A percentile compares a stretch with the other conserved stretches of the same genome.
Conservation (phyloP, 1,140 invertebrate species). For the Drosophila littoralis region DNA sequence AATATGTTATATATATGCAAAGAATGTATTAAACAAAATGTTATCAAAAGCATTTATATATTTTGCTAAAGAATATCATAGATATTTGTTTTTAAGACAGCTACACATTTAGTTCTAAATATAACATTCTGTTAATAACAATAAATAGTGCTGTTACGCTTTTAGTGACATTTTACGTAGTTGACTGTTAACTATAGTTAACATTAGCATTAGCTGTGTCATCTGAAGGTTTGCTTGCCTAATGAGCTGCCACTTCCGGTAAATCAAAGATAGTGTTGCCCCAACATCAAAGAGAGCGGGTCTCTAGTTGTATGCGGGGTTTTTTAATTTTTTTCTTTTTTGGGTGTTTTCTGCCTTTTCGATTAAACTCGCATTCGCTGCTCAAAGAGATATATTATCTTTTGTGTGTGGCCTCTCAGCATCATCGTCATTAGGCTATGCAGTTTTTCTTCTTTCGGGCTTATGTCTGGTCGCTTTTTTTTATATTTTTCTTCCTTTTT, state of each 20-base stretch:
- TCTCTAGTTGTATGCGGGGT: too few species aligned
- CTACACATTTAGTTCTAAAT: too few species aligned
- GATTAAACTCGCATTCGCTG: slow-evolving; percentile 7
- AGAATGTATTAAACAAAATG: too few species aligned
- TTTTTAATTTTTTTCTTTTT: background rate
- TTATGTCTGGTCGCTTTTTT: slow-evolving; percentile 22
- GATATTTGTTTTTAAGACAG: too few species aligned
- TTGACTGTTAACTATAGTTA: background rate
- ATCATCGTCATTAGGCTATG: slow-evolving; percentile 60
- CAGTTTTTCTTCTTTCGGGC: slow-evolving; percentile 41
- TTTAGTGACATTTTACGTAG: background rate
- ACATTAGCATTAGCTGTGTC: background rate
- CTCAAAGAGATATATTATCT: slow-evolving; percentile 43
- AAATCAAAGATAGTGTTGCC: background rate
- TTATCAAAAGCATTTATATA: too few species aligned
- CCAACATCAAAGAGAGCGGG: slow-evolving; percentile 7
- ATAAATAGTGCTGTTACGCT: too few species aligned
- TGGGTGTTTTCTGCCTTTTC: slow-evolving; percentile 2
- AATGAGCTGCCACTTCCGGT: slow-evolving; percentile 1
- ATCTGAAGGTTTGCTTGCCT: background rate
- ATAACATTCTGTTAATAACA: too few species aligned
- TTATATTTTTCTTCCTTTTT: background rate
- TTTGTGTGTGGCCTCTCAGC: slow-evolving; percentile 28
- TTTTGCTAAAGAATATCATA: too few species aligned
- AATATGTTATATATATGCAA: too few species aligned